Percentiles rank a stretch among this genome's conserved stretches.
These are phyloP conservation scores for Grammomys dolichurus DNA, from an alignment of 2,113 vertebrate genomes.

Conservation along the genomic window DNA sequence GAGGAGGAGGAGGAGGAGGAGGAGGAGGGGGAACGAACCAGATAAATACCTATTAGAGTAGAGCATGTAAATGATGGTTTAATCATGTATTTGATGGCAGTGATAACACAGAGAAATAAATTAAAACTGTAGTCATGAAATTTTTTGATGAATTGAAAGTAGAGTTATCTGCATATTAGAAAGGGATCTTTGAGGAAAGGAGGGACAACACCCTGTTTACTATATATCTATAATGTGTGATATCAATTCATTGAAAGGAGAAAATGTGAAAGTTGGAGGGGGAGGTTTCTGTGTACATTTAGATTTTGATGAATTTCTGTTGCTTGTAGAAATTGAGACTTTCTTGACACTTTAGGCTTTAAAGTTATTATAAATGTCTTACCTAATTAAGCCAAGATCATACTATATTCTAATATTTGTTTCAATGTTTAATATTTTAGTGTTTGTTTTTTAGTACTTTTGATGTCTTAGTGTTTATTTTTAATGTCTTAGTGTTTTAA, in stretches of 20 bases:
- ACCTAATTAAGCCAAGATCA: constrained; percentile 61
- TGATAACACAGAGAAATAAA: neutral
- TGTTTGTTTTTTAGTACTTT: constrained; percentile 65
- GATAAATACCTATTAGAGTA: constrained; percentile 32
- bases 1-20: no score
- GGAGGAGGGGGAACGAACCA: neutral
- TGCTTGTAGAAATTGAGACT: neutral
- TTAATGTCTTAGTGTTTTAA: constrained; percentile 69
- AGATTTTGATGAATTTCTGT: constrained; percentile 54
- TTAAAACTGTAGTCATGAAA: neutral
- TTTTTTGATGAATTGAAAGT: neutral
- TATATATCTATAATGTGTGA: neutral
- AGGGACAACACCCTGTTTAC: neutral
- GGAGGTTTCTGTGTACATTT: constrained; percentile 54
- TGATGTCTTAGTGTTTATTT: constrained; percentile 72
- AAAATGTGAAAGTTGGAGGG: constrained; percentile 44
- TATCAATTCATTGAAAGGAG: neutral
- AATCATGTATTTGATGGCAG: neutral
- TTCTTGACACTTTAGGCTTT: constrained; percentile 18
- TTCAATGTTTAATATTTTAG: constrained; percentile 74
- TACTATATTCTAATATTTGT: constrained; percentile 65
- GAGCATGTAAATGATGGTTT: constrained; percentile 13
- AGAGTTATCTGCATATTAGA: neutral
- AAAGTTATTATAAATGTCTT: constrained; percentile 58
- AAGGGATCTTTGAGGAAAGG: neutral